Conservation (phyloP, 1,140 invertebrate species). For the Drosophila leontia region DNA sequence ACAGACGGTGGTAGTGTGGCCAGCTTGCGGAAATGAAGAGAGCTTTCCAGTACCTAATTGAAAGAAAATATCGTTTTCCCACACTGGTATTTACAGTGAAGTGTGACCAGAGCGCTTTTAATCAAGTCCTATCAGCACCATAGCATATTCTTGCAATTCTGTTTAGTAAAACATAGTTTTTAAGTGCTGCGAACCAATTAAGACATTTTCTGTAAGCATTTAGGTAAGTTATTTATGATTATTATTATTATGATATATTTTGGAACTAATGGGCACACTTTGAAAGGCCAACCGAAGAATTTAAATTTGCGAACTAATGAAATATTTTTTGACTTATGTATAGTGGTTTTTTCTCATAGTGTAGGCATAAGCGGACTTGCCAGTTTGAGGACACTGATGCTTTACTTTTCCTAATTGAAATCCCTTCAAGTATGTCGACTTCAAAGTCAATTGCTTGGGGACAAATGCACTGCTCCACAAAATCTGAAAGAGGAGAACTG, state of each 20-base stretch:
- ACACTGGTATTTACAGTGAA: background rate
- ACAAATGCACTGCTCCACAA: conserved; percentile 22
- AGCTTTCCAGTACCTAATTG: background rate
- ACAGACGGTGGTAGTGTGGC: conserved; percentile 5
- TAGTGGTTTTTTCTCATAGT: background rate
- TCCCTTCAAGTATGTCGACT: conserved; percentile 47
- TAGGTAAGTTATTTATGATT: too few relatives aligned
- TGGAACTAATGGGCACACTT: background rate
- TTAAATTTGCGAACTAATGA: background rate
- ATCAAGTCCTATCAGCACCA: background rate
- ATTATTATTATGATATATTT: background rate
- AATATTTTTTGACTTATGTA: background rate
- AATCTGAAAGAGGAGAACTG: conserved; percentile 16
- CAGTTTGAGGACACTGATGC: conserved; percentile 16
- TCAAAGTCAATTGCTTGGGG: conserved; percentile 51
- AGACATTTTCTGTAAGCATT: background rate
- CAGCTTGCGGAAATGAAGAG: background rate
- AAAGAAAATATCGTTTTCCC: background rate
- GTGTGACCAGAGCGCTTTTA: background rate
- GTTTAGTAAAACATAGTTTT: background rate
- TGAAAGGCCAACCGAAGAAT: too few relatives aligned
- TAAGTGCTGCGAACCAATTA: background rate
- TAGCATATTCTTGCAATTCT: too few relatives aligned
- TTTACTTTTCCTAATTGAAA: conserved; percentile 46
- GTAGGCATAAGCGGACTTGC: background rate